phyloP scores from a whole-genome alignment of 2,113 vertebrate species.

The Lophochroa leadbeateri region DNA sequence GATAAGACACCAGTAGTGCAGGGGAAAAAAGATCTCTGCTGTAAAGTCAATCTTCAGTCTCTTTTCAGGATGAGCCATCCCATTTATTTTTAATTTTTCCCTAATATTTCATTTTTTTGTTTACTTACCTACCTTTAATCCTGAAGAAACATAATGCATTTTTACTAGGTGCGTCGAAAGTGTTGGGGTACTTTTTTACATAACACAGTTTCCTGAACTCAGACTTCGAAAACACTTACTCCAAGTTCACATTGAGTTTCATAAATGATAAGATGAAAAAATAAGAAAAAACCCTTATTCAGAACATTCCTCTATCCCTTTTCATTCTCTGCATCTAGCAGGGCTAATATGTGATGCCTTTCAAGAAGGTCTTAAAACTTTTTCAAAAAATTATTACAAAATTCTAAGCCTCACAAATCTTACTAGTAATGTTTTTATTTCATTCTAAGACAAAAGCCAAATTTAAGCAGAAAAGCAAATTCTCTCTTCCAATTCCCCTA shows the following conservation, averaged over 20 bases:
- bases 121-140: accelerated
- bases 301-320: neutral
- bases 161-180: neutral
- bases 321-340: neutral
- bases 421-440: neutral
- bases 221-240: neutral
- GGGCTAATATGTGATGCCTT: neutral
- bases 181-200: neutral
- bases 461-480: neutral
- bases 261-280: neutral
- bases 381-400: neutral
- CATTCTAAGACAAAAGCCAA: neutral
- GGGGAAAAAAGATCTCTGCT: neutral
- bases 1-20: neutral
- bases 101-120: neutral
- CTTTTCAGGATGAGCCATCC: neutral
- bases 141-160: neutral
- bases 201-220: neutral
- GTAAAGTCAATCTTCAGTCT: neutral
- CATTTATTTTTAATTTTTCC: neutral
- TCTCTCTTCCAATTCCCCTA: neutral
- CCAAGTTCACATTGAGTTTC: neutral
- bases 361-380: neutral
- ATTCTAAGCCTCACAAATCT: neutral
- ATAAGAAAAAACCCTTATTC: neutral